Evolutionary conservation across 2,888 invertebrate species (phyloP), one percentile per base, ranked within the genome.

Genomic region (Dioctria rufipes): DNA sequence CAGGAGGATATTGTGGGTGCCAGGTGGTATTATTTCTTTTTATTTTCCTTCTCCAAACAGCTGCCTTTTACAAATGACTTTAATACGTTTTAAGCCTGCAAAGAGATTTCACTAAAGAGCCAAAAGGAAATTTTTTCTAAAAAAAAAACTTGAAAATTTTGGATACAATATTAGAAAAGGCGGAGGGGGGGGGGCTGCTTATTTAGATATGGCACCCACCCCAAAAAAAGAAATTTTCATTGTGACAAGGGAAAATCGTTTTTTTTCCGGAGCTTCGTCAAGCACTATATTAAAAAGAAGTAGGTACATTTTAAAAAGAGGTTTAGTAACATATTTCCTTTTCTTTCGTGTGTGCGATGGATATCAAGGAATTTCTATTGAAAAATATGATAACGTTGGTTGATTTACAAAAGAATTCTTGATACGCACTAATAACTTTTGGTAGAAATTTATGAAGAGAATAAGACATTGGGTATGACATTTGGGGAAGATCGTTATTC

Each of bases 81-180:
- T 75, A 75, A 75, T 75, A 75, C 75, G 49, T 75, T 75, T 75
- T 75, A 75, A 75, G 61, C 51, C 61, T 61, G 42, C 5, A 40
- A 58, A 75, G 61, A 42, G 58, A 60, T 46, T 40, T 58, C 8
- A 2, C 25, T 60, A 9, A 0, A 58, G 61, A 75, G 37, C 75
- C 75, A 25, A 5, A 11, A 11, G 42, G 61, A 43, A 42, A 60
- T 60, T 42, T 75, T 75, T 60, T 13, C 75, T 37, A 40, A 71
- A 37, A 5, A 46, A 60, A 25, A 60, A 13, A 11, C 46, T 40
- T 75, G 13, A 60, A 58, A 60, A 37, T 39, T 51, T 54, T 54
- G 37, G 25, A 25, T 25, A 25, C 25, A 25, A 25, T 25, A 25
- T 25, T 25, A 25, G 25, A 25, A 25, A 25, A 25, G 25, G 25